Conservation (phyloP, 1,140 invertebrate genomes). For the Diabrotica undecimpunctata region DNA sequence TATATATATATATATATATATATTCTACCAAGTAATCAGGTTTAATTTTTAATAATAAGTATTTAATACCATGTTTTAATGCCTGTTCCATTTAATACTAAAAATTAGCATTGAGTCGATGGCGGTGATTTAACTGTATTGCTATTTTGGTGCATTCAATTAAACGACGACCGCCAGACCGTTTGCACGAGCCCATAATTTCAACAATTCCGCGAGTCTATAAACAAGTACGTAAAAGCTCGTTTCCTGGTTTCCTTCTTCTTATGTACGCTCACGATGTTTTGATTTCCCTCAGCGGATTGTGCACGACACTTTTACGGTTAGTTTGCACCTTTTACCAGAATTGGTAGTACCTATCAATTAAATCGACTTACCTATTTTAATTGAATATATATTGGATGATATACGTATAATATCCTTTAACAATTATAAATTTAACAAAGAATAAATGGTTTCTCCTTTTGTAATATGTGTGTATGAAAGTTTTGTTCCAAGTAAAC, state of each 20-base stretch:
- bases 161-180: background rate
- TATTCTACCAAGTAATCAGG: background rate
- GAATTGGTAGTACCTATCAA: too few relatives aligned
- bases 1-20: too few relatives aligned
- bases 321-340: background rate
- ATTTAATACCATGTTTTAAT: background rate
- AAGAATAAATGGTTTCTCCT: too few relatives aligned
- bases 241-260: background rate
- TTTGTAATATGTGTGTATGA: too few relatives aligned
- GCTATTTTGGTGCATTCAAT: background rate
- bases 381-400: too few relatives aligned
- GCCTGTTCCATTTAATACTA: too few relatives aligned
- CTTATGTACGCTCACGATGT: background rate
- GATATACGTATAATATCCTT: too few relatives aligned
- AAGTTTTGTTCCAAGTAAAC: too few relatives aligned
- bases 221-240: background rate
- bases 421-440: too few relatives aligned
- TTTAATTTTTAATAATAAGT: background rate
- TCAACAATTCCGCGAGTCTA: background rate
- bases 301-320: background rate
- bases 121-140: background rate
- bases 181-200: background rate
- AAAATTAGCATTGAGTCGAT: too few relatives aligned
- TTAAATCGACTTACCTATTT: too few relatives aligned
- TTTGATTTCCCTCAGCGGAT: constrained; percentile 1